Conservation (phyloP, 1,140 invertebrate species). For the Drosophila quadrilineata region DNA sequence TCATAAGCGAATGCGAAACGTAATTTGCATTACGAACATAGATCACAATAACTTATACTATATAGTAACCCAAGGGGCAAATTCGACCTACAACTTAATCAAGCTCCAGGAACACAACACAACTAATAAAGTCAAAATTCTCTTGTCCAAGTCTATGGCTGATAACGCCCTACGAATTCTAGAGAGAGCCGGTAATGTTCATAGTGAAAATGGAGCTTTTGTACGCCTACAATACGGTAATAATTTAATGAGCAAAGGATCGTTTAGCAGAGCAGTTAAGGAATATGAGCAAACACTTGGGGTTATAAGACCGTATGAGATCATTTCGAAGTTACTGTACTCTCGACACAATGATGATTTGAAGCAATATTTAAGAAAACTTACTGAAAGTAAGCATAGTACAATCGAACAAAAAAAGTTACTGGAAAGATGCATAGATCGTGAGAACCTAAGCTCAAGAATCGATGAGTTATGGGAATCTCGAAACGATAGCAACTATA, state of each 20-base stretch:
- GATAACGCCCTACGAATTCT: constrained; percentile 44
- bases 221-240: constrained; percentile 52
- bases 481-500: background rate
- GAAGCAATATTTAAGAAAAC: constrained; percentile 38
- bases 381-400: constrained; percentile 14
- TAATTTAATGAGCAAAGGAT: constrained; percentile 44
- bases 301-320: constrained; percentile 45
- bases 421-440: constrained; percentile 39
- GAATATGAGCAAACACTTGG: constrained; percentile 56
- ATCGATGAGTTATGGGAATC: constrained; percentile 14
- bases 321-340: constrained; percentile 53
- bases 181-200: constrained; percentile 15
- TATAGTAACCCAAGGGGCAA: constrained; percentile 32
- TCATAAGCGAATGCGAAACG: constrained; percentile 37
- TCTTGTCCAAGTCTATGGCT: constrained; percentile 46
- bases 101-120: constrained; percentile 32
- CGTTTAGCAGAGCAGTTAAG: constrained; percentile 25
- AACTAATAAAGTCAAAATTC: constrained; percentile 17
- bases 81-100: background rate
- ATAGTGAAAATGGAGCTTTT: constrained; percentile 12
- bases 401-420: constrained; percentile 24
- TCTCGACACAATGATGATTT: constrained; percentile 41
- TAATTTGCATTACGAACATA: constrained; percentile 27
- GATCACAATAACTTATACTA: constrained; percentile 10
- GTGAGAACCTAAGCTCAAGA: constrained; percentile 8